phyloP scores from a whole-genome alignment of 2,797 vertebrate genomes.

The Lophotriccus pileatus region DNA sequence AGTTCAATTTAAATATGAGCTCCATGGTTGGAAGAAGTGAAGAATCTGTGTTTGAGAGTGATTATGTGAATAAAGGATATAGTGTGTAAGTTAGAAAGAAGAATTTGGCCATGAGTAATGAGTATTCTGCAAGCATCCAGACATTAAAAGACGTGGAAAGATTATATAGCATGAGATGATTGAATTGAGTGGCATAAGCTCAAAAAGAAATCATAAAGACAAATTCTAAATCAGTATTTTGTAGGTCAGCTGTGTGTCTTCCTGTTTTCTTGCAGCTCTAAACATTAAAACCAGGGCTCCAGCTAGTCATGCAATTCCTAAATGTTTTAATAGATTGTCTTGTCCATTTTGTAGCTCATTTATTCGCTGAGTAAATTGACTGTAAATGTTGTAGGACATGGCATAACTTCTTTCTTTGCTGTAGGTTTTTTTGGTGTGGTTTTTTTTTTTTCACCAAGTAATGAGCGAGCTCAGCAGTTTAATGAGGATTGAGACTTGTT shows the following conservation, averaged over 20 bases:
- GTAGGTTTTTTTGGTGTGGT: neutral
- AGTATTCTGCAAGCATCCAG: neutral
- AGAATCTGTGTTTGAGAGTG: neutral
- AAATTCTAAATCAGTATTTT: neutral
- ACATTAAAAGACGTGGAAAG: neutral
- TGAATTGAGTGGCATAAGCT: neutral
- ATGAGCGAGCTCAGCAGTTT: neutral
- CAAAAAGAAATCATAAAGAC: neutral
- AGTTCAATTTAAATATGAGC: neutral
- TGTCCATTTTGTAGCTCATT: neutral
- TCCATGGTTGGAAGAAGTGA: neutral
- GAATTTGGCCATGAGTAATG: neutral
- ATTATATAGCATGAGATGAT: neutral
- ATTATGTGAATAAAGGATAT: neutral
- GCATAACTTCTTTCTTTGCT: neutral
- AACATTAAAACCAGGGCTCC: neutral
- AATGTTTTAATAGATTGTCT: neutral
- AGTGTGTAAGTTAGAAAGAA: neutral
- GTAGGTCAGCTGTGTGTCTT: neutral
- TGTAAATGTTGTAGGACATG: neutral
- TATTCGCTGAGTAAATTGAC: neutral
- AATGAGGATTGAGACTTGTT: neutral
- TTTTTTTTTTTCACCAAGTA: neutral
- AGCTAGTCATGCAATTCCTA: neutral
- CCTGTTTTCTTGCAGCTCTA: neutral